Percentiles rank a stretch among this genome's conserved stretches.
phyloP scores from a whole-genome alignment of 35 echinoderm and acorn worm genomes.

The Chiridota heheva region DNA sequence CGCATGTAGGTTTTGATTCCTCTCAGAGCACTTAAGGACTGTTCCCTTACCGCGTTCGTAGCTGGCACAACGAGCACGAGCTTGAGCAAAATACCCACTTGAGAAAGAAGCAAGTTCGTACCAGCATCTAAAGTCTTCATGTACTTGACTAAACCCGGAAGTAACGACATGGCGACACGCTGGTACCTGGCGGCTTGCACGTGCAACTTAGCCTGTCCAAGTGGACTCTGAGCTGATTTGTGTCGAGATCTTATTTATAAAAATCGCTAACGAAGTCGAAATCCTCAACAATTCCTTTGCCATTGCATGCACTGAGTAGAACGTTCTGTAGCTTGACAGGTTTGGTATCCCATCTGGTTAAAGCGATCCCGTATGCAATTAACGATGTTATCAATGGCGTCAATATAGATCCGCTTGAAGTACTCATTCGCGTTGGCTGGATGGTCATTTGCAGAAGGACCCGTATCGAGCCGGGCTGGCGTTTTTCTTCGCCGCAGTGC shows the following conservation, averaged over 20 bases:
- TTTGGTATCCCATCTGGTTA: conserved; percentile 3
- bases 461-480: background rate
- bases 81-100: conserved; percentile 13
- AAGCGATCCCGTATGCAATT: conserved; percentile 9
- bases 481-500: too few species aligned
- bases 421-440: conserved; percentile 9
- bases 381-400: conserved; percentile 23
- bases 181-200: background rate
- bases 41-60: conserved; percentile 11
- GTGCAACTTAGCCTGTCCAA: conserved; percentile 1
- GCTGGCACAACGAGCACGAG: background rate
- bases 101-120: background rate
- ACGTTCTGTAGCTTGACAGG: conserved; percentile 1
- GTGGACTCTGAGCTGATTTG: too few species aligned
- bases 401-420: background rate
- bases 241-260: too few species aligned
- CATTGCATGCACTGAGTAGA: conserved; percentile 1
- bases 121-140: conserved; percentile 11
- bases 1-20: background rate
- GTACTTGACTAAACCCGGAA: background rate
- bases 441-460: conserved; percentile 4
- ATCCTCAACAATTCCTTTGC: background rate
- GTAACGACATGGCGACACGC: background rate
- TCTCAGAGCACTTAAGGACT: background rate
- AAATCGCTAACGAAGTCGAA: too few species aligned